Conservation (phyloP, 1,140 invertebrate genomes). For the Armadillidium nasatum region DNA sequence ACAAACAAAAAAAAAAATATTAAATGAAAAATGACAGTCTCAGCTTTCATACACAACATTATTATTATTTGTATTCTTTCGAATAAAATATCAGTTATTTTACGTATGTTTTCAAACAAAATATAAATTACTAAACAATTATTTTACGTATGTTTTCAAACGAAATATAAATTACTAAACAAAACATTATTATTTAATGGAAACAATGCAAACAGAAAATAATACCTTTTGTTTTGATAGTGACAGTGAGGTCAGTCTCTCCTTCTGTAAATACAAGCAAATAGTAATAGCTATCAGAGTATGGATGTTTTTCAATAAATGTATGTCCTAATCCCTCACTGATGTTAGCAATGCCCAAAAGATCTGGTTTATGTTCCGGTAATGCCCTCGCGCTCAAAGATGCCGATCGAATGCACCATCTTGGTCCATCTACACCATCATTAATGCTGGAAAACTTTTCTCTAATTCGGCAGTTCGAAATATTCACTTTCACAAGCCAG, state of each 20-base stretch:
- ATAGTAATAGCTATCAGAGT: slow-evolving; percentile 57
- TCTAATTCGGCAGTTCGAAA: slow-evolving; percentile 53
- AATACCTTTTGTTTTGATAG: slow-evolving; percentile 51
- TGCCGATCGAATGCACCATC: slow-evolving; percentile 51
- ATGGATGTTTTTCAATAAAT: slow-evolving; percentile 53
- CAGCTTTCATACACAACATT: too few species aligned
- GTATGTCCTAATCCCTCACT: slow-evolving; percentile 49
- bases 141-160: too few species aligned
- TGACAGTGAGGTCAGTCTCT: slow-evolving; percentile 50
- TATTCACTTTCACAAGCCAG: slow-evolving; percentile 52
- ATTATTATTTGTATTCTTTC: too few species aligned
- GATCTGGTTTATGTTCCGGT: slow-evolving; percentile 49
- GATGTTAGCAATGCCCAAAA: slow-evolving; percentile 48
- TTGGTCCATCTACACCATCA: slow-evolving; percentile 37
- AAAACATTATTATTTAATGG: not conserved
- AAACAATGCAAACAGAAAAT: not conserved
- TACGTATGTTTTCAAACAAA: too few species aligned
- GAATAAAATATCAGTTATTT: too few species aligned
- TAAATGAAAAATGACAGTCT: too few species aligned
- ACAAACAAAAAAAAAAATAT: not conserved
- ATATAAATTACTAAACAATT: too few species aligned
- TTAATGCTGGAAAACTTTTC: slow-evolving; percentile 26
- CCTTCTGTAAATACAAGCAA: slow-evolving; percentile 53
- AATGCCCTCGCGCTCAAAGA: slow-evolving; percentile 51
- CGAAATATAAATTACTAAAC: too few species aligned